Evolutionary conservation across 2,797 vertebrate genomes (phyloP), one percentile per base, ranked within the genome.

Genomic region (Sebastes dallii): DNA sequence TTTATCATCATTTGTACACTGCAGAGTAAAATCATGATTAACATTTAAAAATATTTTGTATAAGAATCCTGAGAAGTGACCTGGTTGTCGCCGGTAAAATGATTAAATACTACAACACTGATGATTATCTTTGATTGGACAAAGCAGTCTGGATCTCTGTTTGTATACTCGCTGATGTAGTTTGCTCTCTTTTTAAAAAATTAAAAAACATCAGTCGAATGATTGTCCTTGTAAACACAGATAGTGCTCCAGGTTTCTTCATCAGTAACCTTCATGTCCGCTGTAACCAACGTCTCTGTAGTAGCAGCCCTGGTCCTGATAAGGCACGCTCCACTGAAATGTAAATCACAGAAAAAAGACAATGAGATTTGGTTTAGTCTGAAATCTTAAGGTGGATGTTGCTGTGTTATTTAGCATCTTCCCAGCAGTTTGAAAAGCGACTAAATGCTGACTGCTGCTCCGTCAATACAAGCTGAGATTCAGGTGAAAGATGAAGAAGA

Each of bases 281-380:
- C 93, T 93, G 75, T 78, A 85, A 22, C 73, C 77, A 34, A 82
- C 72, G 76, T 72, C 75, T 71, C 80, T 82, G 72, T 95, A 95
- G 81, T 96, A 96, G 90, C 87, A 94, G 60, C 94, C 88, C 90
- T 93, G 95, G 87, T 95, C 95, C 87, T 95, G 94, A 93, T 96
- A 94, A 65, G 93, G 90, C 64, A 67, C 73, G 79, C 93, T 95
- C 97, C 96, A 97, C 97, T 98, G 91, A 83, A 95, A 88, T 69
- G 70, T n/a, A 82, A 92, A 82, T 24, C 86, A 79, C 67, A 70
- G 3, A 32, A 73, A 70, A 70, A 73, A 16, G 16, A 85, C 7
- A 30, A 59, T 20, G 11, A 46, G 4, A 42, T 59, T 46, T 22
- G 14, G 3, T 54, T 75, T 55, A 34, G 2, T 59, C 6, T 22